phyloP scores from a whole-genome alignment of 1,140 invertebrate genomes.

The Eubasilissa regina region DNA sequence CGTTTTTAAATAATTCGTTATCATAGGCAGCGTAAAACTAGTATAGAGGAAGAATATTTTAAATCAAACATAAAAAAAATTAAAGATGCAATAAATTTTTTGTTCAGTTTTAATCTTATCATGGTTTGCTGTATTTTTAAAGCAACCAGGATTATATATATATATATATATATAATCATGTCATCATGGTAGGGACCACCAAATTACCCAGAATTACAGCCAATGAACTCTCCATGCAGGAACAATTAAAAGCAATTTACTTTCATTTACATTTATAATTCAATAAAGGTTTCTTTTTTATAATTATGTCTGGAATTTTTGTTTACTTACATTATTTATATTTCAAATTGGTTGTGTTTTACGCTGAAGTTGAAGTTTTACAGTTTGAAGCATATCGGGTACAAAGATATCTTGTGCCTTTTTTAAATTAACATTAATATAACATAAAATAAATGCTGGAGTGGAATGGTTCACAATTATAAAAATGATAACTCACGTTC shows the following conservation, averaged over 20 bases:
- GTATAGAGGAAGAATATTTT: too few species aligned
- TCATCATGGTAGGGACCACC: too few species aligned
- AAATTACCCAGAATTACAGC: slow-evolving; percentile 67
- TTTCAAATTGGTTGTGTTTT: neutral
- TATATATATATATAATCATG: too few species aligned
- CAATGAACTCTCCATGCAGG: slow-evolving; percentile 23
- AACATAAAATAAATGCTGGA: neutral
- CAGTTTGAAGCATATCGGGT: slow-evolving; percentile 19
- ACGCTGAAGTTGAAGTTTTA: neutral
- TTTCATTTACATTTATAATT: slow-evolving; percentile 40
- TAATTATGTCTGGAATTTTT: slow-evolving; percentile 31
- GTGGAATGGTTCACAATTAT: neutral
- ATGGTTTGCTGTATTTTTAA: too few species aligned
- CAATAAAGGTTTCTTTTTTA: slow-evolving; percentile 45
- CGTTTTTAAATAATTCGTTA: too few species aligned
- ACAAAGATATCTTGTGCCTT: slow-evolving; percentile 20
- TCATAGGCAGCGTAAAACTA: too few species aligned
- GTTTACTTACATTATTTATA: slow-evolving; percentile 3
- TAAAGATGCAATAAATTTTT: too few species aligned
- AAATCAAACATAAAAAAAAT: too few species aligned
- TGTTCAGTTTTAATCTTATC: too few species aligned
- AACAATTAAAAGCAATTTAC: slow-evolving; percentile 8
- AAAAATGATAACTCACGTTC: neutral
- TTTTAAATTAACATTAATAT: neutral
- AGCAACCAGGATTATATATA: too few species aligned